phyloP scores from a whole-genome alignment of 1,140 invertebrate species.

The Glossosoma conforme region DNA sequence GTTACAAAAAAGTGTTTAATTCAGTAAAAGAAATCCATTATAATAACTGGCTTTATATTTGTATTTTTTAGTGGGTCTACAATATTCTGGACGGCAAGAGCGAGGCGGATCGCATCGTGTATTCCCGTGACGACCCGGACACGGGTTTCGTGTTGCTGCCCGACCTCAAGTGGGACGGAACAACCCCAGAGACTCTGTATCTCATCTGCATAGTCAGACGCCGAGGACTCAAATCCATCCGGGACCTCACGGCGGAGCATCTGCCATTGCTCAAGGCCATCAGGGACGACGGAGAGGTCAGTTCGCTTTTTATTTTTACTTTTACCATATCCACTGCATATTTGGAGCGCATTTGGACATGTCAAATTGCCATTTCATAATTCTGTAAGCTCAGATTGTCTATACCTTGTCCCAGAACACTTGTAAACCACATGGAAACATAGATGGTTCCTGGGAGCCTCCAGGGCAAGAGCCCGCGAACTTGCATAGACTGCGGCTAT shows the following conservation, averaged over 20 bases:
- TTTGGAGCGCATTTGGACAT: too few relatives aligned
- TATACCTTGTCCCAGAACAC: too few relatives aligned
- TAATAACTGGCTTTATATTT: not conserved
- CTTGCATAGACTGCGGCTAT: too few relatives aligned
- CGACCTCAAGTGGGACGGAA: conserved; percentile 92
- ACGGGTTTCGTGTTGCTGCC: conserved; percentile 85
- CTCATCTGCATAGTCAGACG: conserved; percentile 74
- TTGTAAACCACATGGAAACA: too few relatives aligned
- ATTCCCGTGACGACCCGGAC: conserved; percentile 73
- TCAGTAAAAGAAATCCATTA: not conserved
- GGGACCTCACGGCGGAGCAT: conserved; percentile 75
- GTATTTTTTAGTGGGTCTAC: conserved; percentile 83
- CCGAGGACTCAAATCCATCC: conserved; percentile 71
- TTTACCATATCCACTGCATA: too few relatives aligned
- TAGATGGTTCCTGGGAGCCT: too few relatives aligned
- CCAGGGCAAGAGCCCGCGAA: too few relatives aligned
- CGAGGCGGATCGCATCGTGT: conserved; percentile 82
- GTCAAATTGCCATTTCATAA: too few relatives aligned
- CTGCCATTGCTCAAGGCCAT: conserved; percentile 82
- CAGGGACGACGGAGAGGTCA: conserved; percentile 62
- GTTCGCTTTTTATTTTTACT: conserved; percentile 29
- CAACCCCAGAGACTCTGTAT: conserved; percentile 72
- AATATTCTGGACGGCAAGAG: conserved; percentile 90
- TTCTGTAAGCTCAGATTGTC: too few relatives aligned
- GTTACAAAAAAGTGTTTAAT: not conserved